These are phyloP conservation scores for Platyura marginata DNA, from an alignment of 1,140 invertebrate genomes.

Conservation along the genomic window DNA sequence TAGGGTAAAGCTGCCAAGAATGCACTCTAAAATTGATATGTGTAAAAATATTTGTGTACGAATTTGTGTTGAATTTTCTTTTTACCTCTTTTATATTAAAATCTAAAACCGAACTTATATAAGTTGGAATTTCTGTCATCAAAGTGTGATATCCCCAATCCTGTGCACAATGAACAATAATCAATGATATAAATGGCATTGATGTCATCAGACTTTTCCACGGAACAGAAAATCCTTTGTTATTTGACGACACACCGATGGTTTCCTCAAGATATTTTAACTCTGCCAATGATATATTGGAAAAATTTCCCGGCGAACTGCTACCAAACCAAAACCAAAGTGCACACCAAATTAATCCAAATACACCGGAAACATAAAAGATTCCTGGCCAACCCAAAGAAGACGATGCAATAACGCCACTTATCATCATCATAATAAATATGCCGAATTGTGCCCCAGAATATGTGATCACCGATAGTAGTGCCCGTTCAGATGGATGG, in stretches of 20 bases:
- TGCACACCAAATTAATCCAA: constrained; percentile 37
- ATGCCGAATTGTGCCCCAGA: constrained; percentile 53
- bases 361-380: constrained; percentile 55
- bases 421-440: constrained; percentile 48
- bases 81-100: constrained; percentile 45
- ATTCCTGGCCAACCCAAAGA: constrained; percentile 52
- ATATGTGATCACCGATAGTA: constrained; percentile 38
- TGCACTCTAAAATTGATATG: constrained; percentile 33
- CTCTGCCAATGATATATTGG: constrained; percentile 36
- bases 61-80: too few species aligned
- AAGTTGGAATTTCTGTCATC: constrained; percentile 79
- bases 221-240: constrained; percentile 28
- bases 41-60: too few species aligned
- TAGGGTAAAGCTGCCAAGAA: constrained; percentile 64
- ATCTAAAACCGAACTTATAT: constrained; percentile 63
- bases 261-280: constrained; percentile 36
- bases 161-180: constrained; percentile 70
- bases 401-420: constrained; percentile 43
- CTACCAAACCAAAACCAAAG: constrained; percentile 42
- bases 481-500: constrained; percentile 34
- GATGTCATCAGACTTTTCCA: constrained; percentile 63
- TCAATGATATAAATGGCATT: constrained; percentile 63
- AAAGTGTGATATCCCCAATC: constrained; percentile 93
- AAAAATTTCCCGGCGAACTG: constrained; percentile 39
- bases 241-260: constrained; percentile 12